Evolutionary conservation across 2,888 invertebrate genomes (phyloP), one percentile per base, ranked within the genome.

Genomic region (Melolontha melolontha): DNA sequence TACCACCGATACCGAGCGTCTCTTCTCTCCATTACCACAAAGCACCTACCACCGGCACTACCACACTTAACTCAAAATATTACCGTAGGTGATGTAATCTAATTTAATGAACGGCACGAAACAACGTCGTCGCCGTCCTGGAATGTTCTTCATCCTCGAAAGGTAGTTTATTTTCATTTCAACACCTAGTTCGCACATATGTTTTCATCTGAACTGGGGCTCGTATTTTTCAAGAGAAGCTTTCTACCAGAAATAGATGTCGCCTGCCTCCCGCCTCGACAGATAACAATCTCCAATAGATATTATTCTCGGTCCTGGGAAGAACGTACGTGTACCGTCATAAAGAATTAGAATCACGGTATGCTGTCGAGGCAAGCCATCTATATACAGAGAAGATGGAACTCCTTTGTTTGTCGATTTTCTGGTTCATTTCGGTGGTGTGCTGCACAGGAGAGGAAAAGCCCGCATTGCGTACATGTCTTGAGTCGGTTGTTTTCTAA

Each of bases 381-480:
- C 34, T 34, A 34, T 34, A 34, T 34, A 34, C 10, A 34, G 5
- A 34, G 10, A 6, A 34, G 17, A 17, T 17, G 17, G 16, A 14
- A 47, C 47, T 17, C 17, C 17, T 47, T 47, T 47, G 47, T 47
- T 47, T 47, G 47, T 47, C 47, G 47, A 47, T 47, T 47, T 47
- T 47, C 47, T 47, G 47, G 47, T 47, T 47, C 47, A 47, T 47
- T 47, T 47, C 47, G 16, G 12, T 47, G 47, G 14, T 16, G 17
- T 17, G 17, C 17, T 5, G 34, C 34, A 34, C 34, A 10, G 34
- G 10, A 2, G 34, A 34, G 34, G 7, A 10, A 34, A 47, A 14
- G 47, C 47, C 47, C 47, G 47, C 47, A 47, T 47, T 47, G 47
- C 47, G 47, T 47, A 47, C 34, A 34, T 7, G 47, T 47, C 17